Percentiles rank a stretch among this genome's conserved stretches.
Conservation (phyloP, 2,113 vertebrate species). For the Leptodactylus fuscus region DNA sequence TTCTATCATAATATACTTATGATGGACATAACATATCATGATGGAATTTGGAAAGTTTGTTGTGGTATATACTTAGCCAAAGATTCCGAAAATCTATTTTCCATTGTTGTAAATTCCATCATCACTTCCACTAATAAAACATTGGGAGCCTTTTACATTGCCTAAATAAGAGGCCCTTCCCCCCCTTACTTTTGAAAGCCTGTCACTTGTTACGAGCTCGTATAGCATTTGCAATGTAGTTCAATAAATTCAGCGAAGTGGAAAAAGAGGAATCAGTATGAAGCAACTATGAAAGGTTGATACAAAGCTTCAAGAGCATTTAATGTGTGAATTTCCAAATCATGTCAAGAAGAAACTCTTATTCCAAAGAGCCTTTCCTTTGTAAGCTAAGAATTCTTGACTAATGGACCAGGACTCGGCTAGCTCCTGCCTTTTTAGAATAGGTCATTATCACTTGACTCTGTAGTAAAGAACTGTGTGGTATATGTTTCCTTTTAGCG, state of each 20-base stretch:
- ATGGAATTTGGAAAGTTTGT: not conserved
- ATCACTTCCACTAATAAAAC: conserved; percentile 19
- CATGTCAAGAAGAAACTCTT: conserved; percentile 31
- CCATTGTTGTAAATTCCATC: not conserved
- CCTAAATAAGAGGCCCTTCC: not conserved
- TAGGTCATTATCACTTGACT: conserved; percentile 51
- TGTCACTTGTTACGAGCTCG: conserved; percentile 39
- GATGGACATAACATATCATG: not conserved
- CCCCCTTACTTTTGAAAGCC: conserved; percentile 19
- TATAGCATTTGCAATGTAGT: conserved; percentile 42
- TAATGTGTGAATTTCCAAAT: conserved; percentile 47
- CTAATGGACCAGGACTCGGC: conserved; percentile 39
- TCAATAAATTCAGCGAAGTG: conserved; percentile 46
- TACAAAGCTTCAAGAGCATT: conserved; percentile 41
- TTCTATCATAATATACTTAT: too few relatives aligned
- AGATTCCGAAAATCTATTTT: not conserved
- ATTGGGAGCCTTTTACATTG: not conserved
- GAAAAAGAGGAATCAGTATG: conserved; percentile 50
- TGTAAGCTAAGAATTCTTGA: conserved; percentile 45
- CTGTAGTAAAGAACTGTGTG: conserved; percentile 21
- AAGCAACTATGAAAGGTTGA: conserved; percentile 45
- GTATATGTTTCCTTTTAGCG: conserved; percentile 38
- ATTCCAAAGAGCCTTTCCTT: conserved; percentile 25
- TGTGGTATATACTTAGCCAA: not conserved
- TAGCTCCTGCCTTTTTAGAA: conserved; percentile 39